Base-by-base conservation (phyloP, 2,888 invertebrate genomes). In the Bibio marci region DNA sequence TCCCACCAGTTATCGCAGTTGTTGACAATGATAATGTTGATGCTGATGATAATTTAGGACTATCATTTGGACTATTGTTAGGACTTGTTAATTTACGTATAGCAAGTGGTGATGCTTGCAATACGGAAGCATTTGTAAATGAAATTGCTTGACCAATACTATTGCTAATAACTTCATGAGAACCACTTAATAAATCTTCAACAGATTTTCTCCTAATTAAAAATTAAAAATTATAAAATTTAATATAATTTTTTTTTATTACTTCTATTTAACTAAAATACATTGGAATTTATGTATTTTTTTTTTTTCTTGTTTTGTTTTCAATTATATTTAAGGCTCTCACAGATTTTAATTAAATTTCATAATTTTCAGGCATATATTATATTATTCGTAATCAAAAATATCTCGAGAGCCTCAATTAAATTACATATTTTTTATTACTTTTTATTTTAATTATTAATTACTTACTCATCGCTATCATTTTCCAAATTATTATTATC, bases 81-180 rank as follows among this genome's bases (percentile, higher is more conserved):
- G 45, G 41, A 15, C 46, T 41, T 14, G 42, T 38, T 12, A 46
- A 41, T 36, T 19, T 15, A 41, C 58, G 59, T 1, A 48, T 38
- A 38, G 63, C 51, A 26, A 59, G 60, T 45, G 66, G 66, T 47
- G 62, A 64, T 44, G 63, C 55, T 44, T 67, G 67, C 43, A 66
- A 62, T 17, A 67, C 57, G 53, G 70, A 62, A 46, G 64, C 66
- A 30, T 64, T 66, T 0, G 67, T 66, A 56, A 71, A 65, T 17
- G 67, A 69, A 39, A 73, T 64, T 0, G 73, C 71, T 49, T 71
- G 71, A 49, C 72, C 72, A 53, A 73, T 72, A 55, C 69, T 73
- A 51, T 68, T 69, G 8, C 69, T 70, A 42, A 74, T 71, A 44
- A 72, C 73, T 59, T 75, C 76, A 52, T 73, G 74, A 41, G 74